Percentiles rank a stretch among this genome's conserved stretches.
phyloP scores from a whole-genome alignment of 1,140 invertebrate genomes.

The Orius laevigatus region DNA sequence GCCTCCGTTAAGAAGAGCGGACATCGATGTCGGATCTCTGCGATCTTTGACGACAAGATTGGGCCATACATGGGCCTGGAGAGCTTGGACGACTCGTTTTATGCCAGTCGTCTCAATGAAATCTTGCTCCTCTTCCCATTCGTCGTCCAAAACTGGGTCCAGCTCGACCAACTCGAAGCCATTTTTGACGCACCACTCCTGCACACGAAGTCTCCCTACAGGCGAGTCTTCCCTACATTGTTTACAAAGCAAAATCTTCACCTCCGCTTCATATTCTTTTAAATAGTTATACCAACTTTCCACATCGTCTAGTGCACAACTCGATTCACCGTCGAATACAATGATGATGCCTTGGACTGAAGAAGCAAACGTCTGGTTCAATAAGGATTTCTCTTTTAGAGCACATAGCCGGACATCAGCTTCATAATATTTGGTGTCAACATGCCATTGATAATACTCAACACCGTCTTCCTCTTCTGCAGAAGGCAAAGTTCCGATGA shows the following conservation, averaged over 20 bases:
- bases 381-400: conserved; percentile 29
- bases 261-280: conserved; percentile 32
- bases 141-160: conserved; percentile 32
- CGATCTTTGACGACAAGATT: conserved; percentile 46
- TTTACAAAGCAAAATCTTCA: conserved; percentile 36
- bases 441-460: conserved; percentile 36
- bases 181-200: conserved; percentile 45
- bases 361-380: conserved; percentile 31
- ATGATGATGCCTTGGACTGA: conserved; percentile 40
- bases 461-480: conserved; percentile 26
- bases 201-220: conserved; percentile 24
- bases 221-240: conserved; percentile 23
- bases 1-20: conserved; percentile 14
- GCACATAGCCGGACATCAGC: conserved; percentile 36
- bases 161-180: conserved; percentile 60
- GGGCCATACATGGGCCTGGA: conserved; percentile 61
- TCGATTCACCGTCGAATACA: conserved; percentile 37
- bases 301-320: conserved; percentile 29
- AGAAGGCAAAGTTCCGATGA: too few relatives aligned
- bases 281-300: conserved; percentile 33
- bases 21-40: conserved; percentile 13
- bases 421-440: conserved; percentile 51
- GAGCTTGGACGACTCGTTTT: conserved; percentile 52
- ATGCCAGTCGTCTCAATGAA: conserved; percentile 49
- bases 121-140: conserved; percentile 33